phyloP scores from a whole-genome alignment of 2,113 vertebrate species.

The Pseudonaja textilis region DNA sequence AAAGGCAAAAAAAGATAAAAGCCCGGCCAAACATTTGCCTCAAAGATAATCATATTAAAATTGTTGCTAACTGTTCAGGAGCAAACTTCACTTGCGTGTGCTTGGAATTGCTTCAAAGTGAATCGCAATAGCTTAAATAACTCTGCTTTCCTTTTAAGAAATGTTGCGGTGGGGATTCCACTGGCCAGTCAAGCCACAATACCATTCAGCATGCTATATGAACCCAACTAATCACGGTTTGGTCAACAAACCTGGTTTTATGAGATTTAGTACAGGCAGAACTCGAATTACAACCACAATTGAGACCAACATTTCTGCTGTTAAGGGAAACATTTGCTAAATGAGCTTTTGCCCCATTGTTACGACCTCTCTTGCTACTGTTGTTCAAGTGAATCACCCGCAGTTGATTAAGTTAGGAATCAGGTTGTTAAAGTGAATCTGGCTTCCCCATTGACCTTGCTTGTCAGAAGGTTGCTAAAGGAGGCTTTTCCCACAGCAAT shows the following conservation, averaged over 20 bases:
- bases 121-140: background rate
- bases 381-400: too few relatives aligned
- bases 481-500: too few relatives aligned
- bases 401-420: too few relatives aligned
- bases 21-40: background rate
- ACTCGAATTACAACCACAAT: too few relatives aligned
- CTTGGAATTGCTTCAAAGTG: background rate
- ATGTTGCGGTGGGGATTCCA: accelerated
- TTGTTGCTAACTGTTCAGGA: background rate
- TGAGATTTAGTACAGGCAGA: background rate
- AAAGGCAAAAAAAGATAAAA: background rate
- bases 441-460: too few relatives aligned
- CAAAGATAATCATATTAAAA: background rate
- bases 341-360: too few relatives aligned
- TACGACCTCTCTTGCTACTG: too few relatives aligned
- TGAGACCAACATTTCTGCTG: too few relatives aligned
- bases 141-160: background rate
- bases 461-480: too few relatives aligned
- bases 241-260: background rate
- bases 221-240: background rate
- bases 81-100: background rate
- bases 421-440: too few relatives aligned
- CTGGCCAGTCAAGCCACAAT: background rate
- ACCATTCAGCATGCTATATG: background rate
- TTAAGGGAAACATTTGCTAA: too few relatives aligned